These are phyloP conservation scores for Saturnia pavonia DNA, from an alignment of 2,888 invertebrate genomes.

Conservation along the genomic window DNA sequence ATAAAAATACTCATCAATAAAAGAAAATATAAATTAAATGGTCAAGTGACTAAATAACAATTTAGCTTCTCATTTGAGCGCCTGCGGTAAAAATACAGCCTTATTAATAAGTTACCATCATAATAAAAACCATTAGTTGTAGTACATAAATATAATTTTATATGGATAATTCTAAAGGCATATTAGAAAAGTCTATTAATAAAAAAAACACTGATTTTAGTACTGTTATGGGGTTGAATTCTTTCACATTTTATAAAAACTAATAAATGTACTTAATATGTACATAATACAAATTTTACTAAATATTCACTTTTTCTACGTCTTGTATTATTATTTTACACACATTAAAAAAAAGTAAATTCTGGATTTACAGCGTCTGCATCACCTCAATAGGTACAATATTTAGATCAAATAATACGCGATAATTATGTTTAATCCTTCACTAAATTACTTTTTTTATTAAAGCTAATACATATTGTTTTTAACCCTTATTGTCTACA, in stretches of 20 bases:
- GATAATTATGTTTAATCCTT: no score
- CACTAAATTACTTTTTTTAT: no score
- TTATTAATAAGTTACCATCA: conserved; percentile 37
- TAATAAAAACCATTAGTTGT: conserved; percentile 35
- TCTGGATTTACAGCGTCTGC: no score
- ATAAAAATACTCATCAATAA: neutral
- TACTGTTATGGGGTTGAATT: neutral
- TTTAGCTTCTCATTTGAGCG: neutral
- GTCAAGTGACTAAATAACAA: conserved; percentile 2
- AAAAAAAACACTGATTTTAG: neutral
- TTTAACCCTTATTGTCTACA: neutral
- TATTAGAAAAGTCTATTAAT: neutral
- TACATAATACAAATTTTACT: no score
- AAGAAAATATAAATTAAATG: neutral
- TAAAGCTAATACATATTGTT: neutral
- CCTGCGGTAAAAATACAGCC: neutral
- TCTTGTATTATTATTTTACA: no score
- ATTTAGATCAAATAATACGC: no score
- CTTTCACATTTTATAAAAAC: neutral
- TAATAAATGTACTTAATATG: neutral
- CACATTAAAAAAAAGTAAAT: no score
- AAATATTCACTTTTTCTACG: no score
- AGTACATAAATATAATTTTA: neutral
- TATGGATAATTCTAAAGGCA: neutral
- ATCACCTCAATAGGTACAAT: no score